Evolutionary conservation across 2,113 vertebrate genomes (phyloP), one percentile per base, ranked within the genome.

Genomic region (Agapornis roseicollis): DNA sequence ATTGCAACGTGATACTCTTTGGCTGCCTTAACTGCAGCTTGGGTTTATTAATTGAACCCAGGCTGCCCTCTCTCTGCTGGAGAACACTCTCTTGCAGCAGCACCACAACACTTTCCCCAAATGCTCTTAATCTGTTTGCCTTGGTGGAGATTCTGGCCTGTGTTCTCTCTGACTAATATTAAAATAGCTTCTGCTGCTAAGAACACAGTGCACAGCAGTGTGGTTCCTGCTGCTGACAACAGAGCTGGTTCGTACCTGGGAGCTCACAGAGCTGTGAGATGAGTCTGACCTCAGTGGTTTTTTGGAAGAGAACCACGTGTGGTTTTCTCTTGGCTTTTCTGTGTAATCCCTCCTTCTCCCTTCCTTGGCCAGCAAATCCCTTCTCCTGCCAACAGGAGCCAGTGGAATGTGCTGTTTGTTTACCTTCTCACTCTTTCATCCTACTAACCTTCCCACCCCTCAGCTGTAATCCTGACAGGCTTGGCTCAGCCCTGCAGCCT

Each of bases 391-490:
- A 89, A 18, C 65, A 52, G 91, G 84, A 94, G 71, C 76, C 50
- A 17, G 81, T 25, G 52, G 91, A 94, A 92, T 95, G 81, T 78
- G 64, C 74, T 95, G 91, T 94, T 96, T 96, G 88, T 96, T 96
- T 97, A 88, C 87, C 66, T 93, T 97, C 85, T 97, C 97, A 83
- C 93, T 95, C 85, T 39, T 87, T 88, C 93, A 80, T 89, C 93
- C 87, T 85, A 56, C 84, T 78, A 89, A 94, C 87, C 72, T 91
- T 93, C 83, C 90, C 93, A 73, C 73, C 77, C 63, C 76, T 41
- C 11, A 29, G 63, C 1, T 76, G 82, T 92, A 84, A 95, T 93
- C 93, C 53, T 58, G 5, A 27, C 85, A 73, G 77, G n/a, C 88
- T 93, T 3, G 0, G 72, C 77, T 94, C 80, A 92, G 83, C 69